phyloP scores from a whole-genome alignment of 2,797 vertebrate genomes.

The Scleropages formosus region DNA sequence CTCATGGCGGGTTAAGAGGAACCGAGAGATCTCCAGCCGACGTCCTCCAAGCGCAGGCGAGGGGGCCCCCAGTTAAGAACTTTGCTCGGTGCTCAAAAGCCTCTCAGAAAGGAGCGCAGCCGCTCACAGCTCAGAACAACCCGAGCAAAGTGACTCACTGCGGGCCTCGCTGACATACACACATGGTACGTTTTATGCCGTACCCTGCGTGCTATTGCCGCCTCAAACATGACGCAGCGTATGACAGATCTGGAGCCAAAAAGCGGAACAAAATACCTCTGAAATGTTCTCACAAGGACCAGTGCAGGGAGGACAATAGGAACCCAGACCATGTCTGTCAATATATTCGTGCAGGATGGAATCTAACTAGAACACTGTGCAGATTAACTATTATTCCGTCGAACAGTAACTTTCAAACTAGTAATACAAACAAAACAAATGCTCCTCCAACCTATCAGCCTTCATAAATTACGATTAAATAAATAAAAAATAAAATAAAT shows the following conservation, averaged over 20 bases:
- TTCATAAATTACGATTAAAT: too few species aligned
- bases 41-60: neutral
- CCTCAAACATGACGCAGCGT: neutral
- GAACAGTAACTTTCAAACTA: constrained; percentile 15
- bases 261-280: neutral
- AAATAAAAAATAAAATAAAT: too few species aligned
- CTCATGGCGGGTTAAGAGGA: constrained; percentile 4
- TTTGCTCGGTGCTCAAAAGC: neutral
- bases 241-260: constrained; percentile 4
- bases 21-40: constrained; percentile 6
- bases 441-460: neutral
- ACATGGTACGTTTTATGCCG: neutral
- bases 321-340: neutral
- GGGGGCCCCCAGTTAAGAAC: neutral
- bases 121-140: neutral
- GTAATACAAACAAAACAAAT: neutral
- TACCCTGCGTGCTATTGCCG: neutral
- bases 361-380: neutral
- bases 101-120: neutral
- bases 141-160: neutral
- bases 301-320: constrained; percentile 2
- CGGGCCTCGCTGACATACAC: neutral
- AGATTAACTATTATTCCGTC: too few species aligned
- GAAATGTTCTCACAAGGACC: constrained; percentile 2
- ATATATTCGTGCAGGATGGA: neutral